Percentiles rank a stretch among this genome's conserved stretches.
Conservation (phyloP, 2,113 vertebrate genomes). For the Stegostoma tigrinum region DNA sequence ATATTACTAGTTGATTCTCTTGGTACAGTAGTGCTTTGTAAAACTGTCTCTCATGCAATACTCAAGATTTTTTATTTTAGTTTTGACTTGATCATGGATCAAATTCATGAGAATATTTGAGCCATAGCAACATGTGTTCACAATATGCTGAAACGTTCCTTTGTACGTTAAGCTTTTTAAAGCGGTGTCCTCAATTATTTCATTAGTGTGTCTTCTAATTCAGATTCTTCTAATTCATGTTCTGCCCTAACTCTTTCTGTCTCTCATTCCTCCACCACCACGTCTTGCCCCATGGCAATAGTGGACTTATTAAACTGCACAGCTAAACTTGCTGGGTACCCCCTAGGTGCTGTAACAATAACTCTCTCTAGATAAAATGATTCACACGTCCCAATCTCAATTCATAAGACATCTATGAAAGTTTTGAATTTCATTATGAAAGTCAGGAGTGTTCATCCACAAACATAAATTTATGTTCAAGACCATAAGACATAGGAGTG, state of each 20-base stretch:
- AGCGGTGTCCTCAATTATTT: background rate
- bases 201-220: background rate
- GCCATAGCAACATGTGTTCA: background rate
- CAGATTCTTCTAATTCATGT: background rate
- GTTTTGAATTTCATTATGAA: background rate
- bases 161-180: too few species aligned
- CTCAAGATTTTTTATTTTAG: background rate
- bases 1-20: background rate
- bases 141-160: constrained; percentile 1
- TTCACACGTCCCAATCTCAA: background rate
- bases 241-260: background rate
- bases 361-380: background rate
- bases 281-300: background rate
- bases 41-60: background rate
- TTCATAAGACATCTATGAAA: background rate
- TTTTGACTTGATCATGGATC: background rate
- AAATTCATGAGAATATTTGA: background rate
- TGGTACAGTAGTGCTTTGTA: background rate
- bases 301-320: background rate
- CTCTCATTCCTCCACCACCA: background rate
- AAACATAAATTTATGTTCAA: too few species aligned
- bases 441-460: background rate
- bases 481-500: too few species aligned
- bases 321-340: too few species aligned
- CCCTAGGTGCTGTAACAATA: background rate